Evolutionary conservation across 2,888 invertebrate genomes (phyloP), one percentile per base, ranked within the genome.

Genomic region (Phorcus lineatus): DNA sequence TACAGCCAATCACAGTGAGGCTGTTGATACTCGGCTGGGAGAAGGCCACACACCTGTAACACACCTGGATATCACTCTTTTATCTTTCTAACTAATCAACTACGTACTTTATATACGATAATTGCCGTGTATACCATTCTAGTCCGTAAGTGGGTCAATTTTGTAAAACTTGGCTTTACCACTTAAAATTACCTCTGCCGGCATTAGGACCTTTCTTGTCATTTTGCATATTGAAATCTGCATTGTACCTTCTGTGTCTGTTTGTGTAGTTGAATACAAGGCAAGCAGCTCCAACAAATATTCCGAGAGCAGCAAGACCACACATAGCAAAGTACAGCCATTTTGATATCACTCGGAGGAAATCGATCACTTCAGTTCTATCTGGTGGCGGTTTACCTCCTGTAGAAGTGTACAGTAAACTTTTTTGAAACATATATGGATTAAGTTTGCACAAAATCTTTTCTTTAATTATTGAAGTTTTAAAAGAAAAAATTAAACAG

Each of bases 21-120:
- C 97, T 98, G 94, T 99, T 99, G 94, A 99, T 98, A 52, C 97
- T 96, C 2, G 99, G 99, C 94, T 99, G 99, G 9, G 99, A 99
- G 92, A 97, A 96, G 91, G 97, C 96, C 90, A 99, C 98, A 79
- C 98, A 97, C 94, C 99, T 99, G 94, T 36, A 91, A 88, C 17
- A 55, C 7, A 55, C n/a, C n/a, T n/a, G n/a, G 19, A 53, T 22
- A 52, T 28, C 31, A 80, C 17, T 36, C 40, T 17, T 13, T n/a
- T n/a, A n/a, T n/a, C n/a, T n/a, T n/a, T n/a, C n/a, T n/a, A n/a
- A n/a, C n/a, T n/a, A n/a, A n/a, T n/a, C n/a, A n/a, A n/a, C n/a
- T n/a, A n/a, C n/a, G n/a, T n/a, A n/a, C n/a, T n/a, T n/a, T n/a
- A n/a, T n/a, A n/a, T n/a, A n/a, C n/a, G n/a, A n/a, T n/a, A n/a